Evolutionary conservation across 2,113 vertebrate genomes (phyloP).

Genomic region (Hystrix cristata): DNA sequence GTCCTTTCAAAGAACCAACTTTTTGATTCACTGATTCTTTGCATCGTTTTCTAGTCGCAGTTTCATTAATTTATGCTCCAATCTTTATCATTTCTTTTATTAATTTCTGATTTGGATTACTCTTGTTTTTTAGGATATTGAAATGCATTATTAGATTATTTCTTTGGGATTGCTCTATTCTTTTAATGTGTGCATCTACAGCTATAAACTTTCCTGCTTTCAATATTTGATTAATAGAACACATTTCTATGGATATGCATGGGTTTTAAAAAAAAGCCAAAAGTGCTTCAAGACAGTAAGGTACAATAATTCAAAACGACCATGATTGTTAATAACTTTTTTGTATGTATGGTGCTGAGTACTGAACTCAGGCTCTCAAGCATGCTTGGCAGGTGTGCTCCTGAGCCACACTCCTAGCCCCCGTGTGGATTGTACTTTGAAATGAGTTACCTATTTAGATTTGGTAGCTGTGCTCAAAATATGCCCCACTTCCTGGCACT

Average conservation of each 20-base stretch:
- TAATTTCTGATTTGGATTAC: too few species aligned
- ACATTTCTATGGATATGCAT: not conserved
- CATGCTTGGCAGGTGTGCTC: not conserved
- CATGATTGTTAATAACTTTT: not conserved
- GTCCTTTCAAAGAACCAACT: too few species aligned
- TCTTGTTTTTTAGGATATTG: too few species aligned
- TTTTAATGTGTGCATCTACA: not conserved
- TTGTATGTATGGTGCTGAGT: not conserved
- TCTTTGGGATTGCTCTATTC: not conserved
- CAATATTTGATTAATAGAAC: not conserved
- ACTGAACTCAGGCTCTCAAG: not conserved
- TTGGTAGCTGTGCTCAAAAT: not conserved
- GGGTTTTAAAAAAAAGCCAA: conserved; percentile 32
- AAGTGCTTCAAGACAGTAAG: not conserved
- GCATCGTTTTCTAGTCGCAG: too few species aligned
- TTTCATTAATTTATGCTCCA: too few species aligned
- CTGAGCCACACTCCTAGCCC: not conserved
- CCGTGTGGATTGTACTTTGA: not conserved
- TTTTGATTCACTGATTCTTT: too few species aligned
- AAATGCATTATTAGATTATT: too few species aligned
- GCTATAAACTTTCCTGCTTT: not conserved
- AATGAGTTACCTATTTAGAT: not conserved
- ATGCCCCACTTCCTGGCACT: not conserved
- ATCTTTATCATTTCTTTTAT: too few species aligned
- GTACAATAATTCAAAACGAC: conserved; percentile 14